Evolutionary conservation across 2,797 vertebrate species (phyloP), one percentile per base, ranked within the genome.

Genomic region (Gallinago nigripennis): DNA sequence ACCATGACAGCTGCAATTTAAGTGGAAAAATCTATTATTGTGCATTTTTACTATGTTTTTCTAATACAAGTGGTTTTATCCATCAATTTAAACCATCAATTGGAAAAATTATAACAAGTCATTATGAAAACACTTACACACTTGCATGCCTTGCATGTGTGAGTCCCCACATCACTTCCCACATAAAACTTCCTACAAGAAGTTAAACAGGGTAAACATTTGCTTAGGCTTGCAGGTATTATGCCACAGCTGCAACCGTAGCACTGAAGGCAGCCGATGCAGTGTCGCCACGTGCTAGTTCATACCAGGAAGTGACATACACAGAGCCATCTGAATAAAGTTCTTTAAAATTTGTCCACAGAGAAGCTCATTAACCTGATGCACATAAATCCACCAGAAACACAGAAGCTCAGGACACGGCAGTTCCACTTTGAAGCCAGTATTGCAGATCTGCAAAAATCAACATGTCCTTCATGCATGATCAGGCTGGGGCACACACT

Each of bases 221-320:
- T 88, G 70, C 56, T 82, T 78, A 46, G 56, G 9, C 18, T 80
- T 35, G 53, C 28, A 68, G 41, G 43, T 54, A 54, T 68, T 57
- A 77, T 75, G 33, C 58, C 80, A 60, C 64, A 95, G 86, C 70
- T 90, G 66, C 68, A 77, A 69, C 23, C 23, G 16, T 23, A 66
- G 46, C 16, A 24, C 54, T 13, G 19, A 73, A 79, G 50, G 48
- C 73, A 77, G 28, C 10, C 56, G 37, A 1, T 24, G 70, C 54
- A 65, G 82, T 3, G 16, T n/a, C 3, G 0, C 86, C 82, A 86
- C 0, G 1, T 64, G 73, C 51, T 45, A 18, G 58, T 71, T 77
- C 65, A 54, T 9, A 90, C 53, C 83, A 95, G 93, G 90, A 96
- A 96, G 92, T 90, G 68, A 77, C 21, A 93, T 7, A 37, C 12